Percentiles rank a stretch among this genome's conserved stretches.
Conservation (phyloP, 2,888 invertebrate genomes). For the Panopea generosa region DNA sequence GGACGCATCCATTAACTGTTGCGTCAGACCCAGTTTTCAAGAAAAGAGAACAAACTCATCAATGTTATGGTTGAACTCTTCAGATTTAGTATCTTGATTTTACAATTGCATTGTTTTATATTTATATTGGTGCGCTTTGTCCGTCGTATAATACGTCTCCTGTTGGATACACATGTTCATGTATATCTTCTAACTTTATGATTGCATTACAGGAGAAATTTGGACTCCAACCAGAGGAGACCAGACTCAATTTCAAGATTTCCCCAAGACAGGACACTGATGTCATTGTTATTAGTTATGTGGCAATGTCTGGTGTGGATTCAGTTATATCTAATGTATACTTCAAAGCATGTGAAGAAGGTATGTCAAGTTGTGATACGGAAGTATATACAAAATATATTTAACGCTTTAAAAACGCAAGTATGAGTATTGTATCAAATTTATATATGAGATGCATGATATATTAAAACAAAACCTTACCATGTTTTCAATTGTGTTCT, state of each 20-base stretch:
- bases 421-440: no score
- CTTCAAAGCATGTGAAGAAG: slow-evolving; percentile 24
- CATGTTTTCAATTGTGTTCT: not conserved
- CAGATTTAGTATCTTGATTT: no score
- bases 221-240: not conserved
- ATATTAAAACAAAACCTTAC: not conserved
- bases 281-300: slow-evolving; percentile 5
- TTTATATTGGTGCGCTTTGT: no score
- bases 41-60: no score
- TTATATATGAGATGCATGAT: not conserved
- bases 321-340: slow-evolving; percentile 9
- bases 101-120: no score
- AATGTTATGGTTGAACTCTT: no score
- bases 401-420: no score
- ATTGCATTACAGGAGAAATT: slow-evolving; percentile 13
- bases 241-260: slow-evolving; percentile 6
- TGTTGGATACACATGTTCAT: not conserved
- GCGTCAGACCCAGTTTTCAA: no score
- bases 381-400: no score
- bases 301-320: not conserved
- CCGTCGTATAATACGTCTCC: no score
- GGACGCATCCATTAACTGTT: no score
- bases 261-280: slow-evolving; percentile 10
- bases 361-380: slow-evolving; percentile 4
- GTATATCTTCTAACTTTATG: no score